Conservation (phyloP, 2,888 invertebrate genomes). For the Athalia rosae region DNA sequence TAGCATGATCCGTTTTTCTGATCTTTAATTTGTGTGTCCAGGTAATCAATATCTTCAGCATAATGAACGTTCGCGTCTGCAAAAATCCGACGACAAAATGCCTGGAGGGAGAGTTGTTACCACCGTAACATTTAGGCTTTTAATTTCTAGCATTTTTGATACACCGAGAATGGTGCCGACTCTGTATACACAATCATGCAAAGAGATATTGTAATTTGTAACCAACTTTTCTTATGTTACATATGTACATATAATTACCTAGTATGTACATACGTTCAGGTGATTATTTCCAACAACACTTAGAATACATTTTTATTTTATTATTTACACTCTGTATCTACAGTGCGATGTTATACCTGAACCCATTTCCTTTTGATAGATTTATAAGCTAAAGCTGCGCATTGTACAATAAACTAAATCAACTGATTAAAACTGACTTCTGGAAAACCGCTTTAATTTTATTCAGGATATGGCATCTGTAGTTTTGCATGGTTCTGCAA, state of each 20-base stretch:
- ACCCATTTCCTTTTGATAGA: not conserved
- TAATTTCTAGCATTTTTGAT: not conserved
- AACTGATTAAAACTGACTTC: too few species aligned
- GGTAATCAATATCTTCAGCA: slow-evolving; percentile 64
- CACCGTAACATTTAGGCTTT: slow-evolving; percentile 44
- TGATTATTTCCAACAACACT: not conserved
- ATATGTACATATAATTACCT: too few species aligned
- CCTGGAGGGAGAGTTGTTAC: slow-evolving; percentile 57
- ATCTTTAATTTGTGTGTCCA: slow-evolving; percentile 45
- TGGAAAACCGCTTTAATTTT: not conserved
- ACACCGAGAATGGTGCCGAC: not conserved
- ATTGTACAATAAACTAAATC: too few species aligned
- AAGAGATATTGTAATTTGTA: too few species aligned
- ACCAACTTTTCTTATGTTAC: too few species aligned
- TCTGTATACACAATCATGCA: too few species aligned
- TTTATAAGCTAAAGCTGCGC: not conserved
- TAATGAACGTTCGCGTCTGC: slow-evolving; percentile 59
- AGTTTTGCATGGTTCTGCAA: not conserved
- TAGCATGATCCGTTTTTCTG: not conserved
- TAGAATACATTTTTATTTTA: slow-evolving; percentile 27
- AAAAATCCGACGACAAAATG: slow-evolving; percentile 58
- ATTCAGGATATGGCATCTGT: not conserved
- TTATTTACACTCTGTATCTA: slow-evolving; percentile 31
- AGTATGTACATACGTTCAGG: too few species aligned
- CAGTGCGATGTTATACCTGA: not conserved